Conservation (phyloP, 2,797 vertebrate genomes). For the Micrastur ruficollis region DNA sequence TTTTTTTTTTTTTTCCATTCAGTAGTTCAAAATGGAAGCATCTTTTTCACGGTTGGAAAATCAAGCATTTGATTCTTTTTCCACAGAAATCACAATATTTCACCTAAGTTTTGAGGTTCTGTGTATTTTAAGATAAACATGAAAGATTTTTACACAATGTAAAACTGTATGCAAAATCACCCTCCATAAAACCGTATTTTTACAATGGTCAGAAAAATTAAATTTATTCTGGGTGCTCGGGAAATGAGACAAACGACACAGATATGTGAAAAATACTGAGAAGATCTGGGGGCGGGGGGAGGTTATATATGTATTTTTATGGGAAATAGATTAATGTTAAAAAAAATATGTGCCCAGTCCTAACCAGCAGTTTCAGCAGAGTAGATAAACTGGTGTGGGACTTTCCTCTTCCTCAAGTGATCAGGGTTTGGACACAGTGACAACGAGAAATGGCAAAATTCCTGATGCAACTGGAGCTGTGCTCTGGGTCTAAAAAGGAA, state of each 20-base stretch:
- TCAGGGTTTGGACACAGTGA: not conserved
- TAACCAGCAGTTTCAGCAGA: not conserved
- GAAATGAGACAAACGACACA: not conserved
- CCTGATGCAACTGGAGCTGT: not conserved
- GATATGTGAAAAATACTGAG: not conserved
- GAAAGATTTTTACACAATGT: not conserved
- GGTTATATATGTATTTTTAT: not conserved
- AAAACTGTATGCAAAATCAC: not conserved
- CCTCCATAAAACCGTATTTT: not conserved
- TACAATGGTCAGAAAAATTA: not conserved
- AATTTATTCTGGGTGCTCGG: not conserved
- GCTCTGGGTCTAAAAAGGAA: not conserved
- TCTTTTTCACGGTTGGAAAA: not conserved
- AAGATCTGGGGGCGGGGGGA: not conserved
- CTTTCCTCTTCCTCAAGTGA: not conserved
- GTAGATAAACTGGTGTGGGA: not conserved
- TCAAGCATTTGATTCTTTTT: not conserved
- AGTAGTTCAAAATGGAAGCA: slow-evolving; percentile 3
- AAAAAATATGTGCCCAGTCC: not conserved
- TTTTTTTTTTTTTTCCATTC: not conserved
- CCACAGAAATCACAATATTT: not conserved
- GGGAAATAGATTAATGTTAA: not conserved
- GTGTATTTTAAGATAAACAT: not conserved
- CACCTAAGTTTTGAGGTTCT: not conserved
- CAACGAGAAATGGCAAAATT: not conserved